Base-by-base conservation (phyloP, 2,888 invertebrate species). In the Tiphia femorata region DNA sequence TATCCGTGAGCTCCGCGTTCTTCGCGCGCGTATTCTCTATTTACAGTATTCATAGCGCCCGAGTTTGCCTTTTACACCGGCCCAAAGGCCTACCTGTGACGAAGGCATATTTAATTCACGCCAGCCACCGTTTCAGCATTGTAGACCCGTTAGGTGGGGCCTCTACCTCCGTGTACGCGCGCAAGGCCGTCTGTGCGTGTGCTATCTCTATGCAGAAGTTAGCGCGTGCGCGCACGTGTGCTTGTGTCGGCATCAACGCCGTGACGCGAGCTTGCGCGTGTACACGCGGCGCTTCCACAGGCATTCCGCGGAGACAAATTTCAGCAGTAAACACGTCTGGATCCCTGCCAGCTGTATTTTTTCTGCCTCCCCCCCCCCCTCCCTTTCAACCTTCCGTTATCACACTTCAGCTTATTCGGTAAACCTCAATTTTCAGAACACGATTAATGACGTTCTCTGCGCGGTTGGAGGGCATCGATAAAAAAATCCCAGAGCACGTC, bases 301-400 rank as follows among this genome's bases (percentile, higher is more conserved):
- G 66, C 40, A 41, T 51, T 55, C 60, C 71, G 59, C 65, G 63
- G 68, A 70, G 71, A 70, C 71, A 70, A 70, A 70, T 71, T 70
- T 71, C 65, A 68, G 71, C 70, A 62, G 70, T 71, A 70, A 70
- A 70, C 71, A 70, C 57, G 68, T 63, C 70, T 70, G 70, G 71
- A 70, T 66, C 71, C 52, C 53, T 66, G 70, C 70, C 70, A 70
- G 51, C 67, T 57, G 62, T 62, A 71, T 62, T 67, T 71, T 42
- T 46, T 41, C 71, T 68, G 60, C 53, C 52, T 53, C 54, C 54
- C 30, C n/a, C 42, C 59, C n/a, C n/a, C n/a, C n/a, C n/a, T n/a
- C n/a, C n/a, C n/a, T n/a, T n/a, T n/a, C n/a, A n/a, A n/a, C n/a
- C n/a, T n/a, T n/a, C 47, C 60, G 68, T 70, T 70, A 71, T 70